Evolutionary conservation across 2,888 invertebrate species (phyloP).

Genomic region (Ischnus inquisitorius): DNA sequence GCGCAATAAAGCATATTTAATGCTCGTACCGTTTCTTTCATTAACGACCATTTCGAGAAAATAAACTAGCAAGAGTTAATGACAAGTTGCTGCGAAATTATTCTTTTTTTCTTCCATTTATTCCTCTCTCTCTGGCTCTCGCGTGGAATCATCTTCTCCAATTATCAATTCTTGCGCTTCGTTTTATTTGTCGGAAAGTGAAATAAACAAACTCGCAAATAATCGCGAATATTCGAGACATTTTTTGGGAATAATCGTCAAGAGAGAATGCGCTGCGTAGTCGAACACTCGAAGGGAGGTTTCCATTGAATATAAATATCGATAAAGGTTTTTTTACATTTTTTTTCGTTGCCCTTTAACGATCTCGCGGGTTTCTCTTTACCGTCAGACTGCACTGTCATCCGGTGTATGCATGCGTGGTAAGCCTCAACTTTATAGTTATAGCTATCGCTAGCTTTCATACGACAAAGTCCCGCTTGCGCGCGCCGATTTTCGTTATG

Average conservation of each 20-base stretch:
- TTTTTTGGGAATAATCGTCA: constrained; percentile 10
- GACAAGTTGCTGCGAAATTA: neutral
- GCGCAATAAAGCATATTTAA: constrained; percentile 65
- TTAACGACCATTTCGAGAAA: constrained; percentile 61
- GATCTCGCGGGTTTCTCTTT: constrained; percentile 19
- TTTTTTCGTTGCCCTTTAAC: constrained; percentile 25
- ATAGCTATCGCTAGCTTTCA: constrained; percentile 65
- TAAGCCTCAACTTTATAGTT: constrained; percentile 79
- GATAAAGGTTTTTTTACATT: constrained; percentile 24
- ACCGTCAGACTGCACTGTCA: constrained; percentile 18
- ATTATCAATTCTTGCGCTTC: neutral
- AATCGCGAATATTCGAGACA: constrained; percentile 33
- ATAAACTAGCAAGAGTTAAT: neutral
- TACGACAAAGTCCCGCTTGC: neutral
- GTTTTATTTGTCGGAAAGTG: neutral
- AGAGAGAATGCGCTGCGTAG: constrained; percentile 7
- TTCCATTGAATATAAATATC: constrained; percentile 42
- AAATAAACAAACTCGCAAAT: constrained; percentile 7
- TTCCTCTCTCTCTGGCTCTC: too few species aligned
- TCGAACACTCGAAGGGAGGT: neutral
- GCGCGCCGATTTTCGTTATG: constrained; percentile 21
- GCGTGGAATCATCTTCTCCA: too few species aligned
- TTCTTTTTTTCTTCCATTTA: too few species aligned
- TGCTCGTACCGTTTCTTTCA: constrained; percentile 57
- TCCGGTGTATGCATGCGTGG: constrained; percentile 36